A percentile compares a stretch with the other conserved stretches of the same genome.
Conservation (phyloP, 2,888 invertebrate genomes). For the Parthenolecanium corni region DNA sequence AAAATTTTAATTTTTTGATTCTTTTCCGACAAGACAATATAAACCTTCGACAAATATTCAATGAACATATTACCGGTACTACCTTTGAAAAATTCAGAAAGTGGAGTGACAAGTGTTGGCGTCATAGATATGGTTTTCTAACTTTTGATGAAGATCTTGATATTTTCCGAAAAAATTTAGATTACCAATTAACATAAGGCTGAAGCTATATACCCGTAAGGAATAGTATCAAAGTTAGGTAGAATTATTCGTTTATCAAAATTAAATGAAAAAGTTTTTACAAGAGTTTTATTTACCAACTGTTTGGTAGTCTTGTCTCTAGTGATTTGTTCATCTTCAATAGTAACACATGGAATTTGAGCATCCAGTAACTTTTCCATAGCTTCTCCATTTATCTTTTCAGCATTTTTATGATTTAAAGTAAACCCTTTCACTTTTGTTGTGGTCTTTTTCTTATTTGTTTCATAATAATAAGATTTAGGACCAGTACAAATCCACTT, state of each 20-base stretch:
- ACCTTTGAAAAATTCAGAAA: no score
- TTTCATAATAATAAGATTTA: conserved; percentile 16
- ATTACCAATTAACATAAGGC: not conserved
- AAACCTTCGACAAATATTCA: not conserved
- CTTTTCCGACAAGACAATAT: not conserved
- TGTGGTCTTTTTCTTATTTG: conserved; percentile 10
- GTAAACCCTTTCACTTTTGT: no score
- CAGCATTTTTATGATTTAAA: conserved; percentile 4
- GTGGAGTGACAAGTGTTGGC: not conserved
- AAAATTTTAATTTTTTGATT: not conserved
- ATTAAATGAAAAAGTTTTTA: not conserved
- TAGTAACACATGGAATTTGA: not conserved
- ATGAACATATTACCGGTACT: not conserved
- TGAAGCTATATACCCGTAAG: not conserved
- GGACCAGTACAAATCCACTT: conserved; percentile 1
- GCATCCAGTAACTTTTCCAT: conserved; percentile 1
- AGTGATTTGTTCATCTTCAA: not conserved
- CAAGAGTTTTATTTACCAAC: not conserved
- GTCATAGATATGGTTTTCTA: not conserved
- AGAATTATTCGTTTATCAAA: conserved; percentile 9
- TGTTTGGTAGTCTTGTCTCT: not conserved
- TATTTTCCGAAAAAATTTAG: not conserved
- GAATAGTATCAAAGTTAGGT: not conserved
- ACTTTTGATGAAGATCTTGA: not conserved
- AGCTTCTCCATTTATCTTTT: conserved; percentile 4